Conservation (phyloP, 2,797 vertebrate species). For the Pipistrellus pipistrellus region DNA sequence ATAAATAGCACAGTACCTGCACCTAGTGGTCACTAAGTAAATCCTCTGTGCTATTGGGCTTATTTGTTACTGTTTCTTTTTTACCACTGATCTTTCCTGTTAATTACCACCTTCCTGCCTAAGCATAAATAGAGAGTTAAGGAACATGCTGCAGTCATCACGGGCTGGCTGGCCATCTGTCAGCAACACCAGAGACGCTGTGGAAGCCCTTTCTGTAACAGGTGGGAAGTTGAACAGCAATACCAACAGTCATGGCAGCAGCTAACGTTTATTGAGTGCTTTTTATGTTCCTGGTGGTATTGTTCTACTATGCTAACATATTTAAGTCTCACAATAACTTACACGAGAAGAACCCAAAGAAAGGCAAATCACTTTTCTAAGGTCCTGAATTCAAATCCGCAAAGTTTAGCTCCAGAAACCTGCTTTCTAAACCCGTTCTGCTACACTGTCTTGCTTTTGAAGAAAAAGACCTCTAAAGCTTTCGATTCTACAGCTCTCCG, state of each 20-base stretch:
- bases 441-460: not conserved
- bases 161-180: not conserved
- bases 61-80: slow-evolving; percentile 20
- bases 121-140: not conserved
- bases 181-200: not conserved
- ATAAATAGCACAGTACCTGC: not conserved
- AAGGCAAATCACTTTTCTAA: slow-evolving; percentile 6
- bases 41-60: not conserved
- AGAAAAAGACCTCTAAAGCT: slow-evolving; percentile 23
- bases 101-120: not conserved
- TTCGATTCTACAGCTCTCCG: not conserved
- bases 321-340: slow-evolving; percentile 29
- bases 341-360: slow-evolving; percentile 3
- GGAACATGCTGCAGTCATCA: not conserved
- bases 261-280: not conserved
- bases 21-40: slow-evolving; percentile 26
- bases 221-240: not conserved
- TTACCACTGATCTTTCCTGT: not conserved
- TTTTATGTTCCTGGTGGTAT: not conserved
- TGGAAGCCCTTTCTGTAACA: not conserved
- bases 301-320: not conserved
- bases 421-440: not conserved
- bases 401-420: slow-evolving; percentile 1
- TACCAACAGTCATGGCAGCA: not conserved
- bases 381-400: slow-evolving; percentile 27